These are phyloP conservation scores for Proterorhinus semilunaris DNA, from an alignment of 2,113 vertebrate genomes.

Conservation along the genomic window DNA sequence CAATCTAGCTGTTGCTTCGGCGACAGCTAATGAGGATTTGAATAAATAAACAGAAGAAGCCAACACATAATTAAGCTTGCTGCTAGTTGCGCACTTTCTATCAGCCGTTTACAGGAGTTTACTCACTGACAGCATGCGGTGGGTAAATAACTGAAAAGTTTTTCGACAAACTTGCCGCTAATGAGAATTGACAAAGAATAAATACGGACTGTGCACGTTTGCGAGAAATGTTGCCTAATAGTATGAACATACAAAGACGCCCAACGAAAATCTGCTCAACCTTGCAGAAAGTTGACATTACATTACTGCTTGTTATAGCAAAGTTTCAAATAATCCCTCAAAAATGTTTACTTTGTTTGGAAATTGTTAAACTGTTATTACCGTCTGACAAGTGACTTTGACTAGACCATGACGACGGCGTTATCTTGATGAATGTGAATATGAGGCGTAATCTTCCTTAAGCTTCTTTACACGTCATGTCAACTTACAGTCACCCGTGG, in stretches of 20 bases:
- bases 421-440: slow-evolving; percentile 43
- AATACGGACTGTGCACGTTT: neutral
- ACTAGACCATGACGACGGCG: neutral
- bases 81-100: slow-evolving; percentile 21
- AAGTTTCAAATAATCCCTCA: too few relatives aligned
- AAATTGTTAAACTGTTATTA: slow-evolving; percentile 15
- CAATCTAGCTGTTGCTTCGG: slow-evolving; percentile 1
- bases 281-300: too few relatives aligned
- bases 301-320: too few relatives aligned
- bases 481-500: slow-evolving; percentile 36
- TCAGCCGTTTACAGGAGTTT: slow-evolving; percentile 33
- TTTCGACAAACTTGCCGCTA: neutral
- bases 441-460: slow-evolving; percentile 43
- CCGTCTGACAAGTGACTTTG: neutral
- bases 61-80: neutral
- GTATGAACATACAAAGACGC: too few relatives aligned
- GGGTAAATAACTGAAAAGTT: neutral
- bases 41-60: slow-evolving; percentile 19
- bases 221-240: neutral
- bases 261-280: too few relatives aligned
- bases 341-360: neutral
- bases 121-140: slow-evolving; percentile 8
- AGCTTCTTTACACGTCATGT: slow-evolving; percentile 41
- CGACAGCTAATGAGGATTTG: slow-evolving; percentile 19
- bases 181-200: neutral